A percentile compares a stretch with the other conserved stretches of the same genome.
Evolutionary conservation across 2,888 invertebrate species (phyloP).

Genomic region (Chydorus sphaericus): DNA sequence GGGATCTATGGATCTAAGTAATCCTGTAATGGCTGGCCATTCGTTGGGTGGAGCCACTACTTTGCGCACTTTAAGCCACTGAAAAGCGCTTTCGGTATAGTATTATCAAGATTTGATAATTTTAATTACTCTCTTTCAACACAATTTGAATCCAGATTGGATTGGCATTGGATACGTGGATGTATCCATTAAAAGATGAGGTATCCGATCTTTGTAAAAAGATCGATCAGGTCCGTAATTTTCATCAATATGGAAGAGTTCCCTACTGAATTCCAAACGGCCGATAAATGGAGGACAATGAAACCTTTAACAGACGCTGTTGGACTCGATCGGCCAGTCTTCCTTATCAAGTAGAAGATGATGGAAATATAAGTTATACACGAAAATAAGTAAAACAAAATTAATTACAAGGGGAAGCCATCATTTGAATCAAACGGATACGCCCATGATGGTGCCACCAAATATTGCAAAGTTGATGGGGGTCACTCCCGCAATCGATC

Average conservation of each 20-base stretch:
- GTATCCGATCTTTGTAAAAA: constrained; percentile 27
- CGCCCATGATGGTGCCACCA: no score
- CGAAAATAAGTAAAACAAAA: no score
- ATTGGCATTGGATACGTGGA: constrained; percentile 43
- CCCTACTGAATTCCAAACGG: constrained; percentile 43
- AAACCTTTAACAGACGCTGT: constrained; percentile 26
- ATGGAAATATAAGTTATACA: no score
- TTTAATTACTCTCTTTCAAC: no score
- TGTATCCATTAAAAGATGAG: constrained; percentile 40
- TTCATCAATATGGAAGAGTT: constrained; percentile 44
- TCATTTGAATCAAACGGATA: no score
- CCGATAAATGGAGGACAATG: constrained; percentile 36
- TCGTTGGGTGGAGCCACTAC: constrained; percentile 50
- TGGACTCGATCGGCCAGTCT: no score
- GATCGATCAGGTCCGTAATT: constrained; percentile 35
- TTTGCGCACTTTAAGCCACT: constrained; percentile 36
- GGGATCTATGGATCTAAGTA: constrained; percentile 33
- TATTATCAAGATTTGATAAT: no score
- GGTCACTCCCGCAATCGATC: no score
- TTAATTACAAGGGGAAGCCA: no score
- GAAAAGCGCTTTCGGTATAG: constrained; percentile 38
- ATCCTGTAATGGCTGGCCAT: constrained; percentile 41
- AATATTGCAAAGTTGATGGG: no score
- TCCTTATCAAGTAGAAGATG: no score
- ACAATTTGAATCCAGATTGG: constrained; percentile 28